A percentile compares a stretch with the other conserved stretches of the same genome.
These are phyloP conservation scores for Elgaria multicarinata DNA, from an alignment of 2,113 vertebrate species.

Conservation along the genomic window DNA sequence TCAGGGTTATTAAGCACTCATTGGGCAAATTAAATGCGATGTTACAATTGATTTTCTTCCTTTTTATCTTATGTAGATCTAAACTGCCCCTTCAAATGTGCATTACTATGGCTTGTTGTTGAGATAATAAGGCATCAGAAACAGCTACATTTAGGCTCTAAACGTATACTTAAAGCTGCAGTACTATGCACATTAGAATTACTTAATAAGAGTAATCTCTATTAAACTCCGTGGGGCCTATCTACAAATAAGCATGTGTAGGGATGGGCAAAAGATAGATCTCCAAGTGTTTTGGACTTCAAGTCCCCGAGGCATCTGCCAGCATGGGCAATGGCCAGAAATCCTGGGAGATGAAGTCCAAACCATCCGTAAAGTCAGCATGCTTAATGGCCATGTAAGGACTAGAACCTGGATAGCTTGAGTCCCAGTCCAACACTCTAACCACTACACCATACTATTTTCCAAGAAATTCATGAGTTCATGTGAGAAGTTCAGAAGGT, in stretches of 20 bases:
- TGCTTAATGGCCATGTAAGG: too few species aligned
- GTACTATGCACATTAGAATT: background rate
- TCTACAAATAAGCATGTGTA: background rate
- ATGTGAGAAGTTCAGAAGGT: background rate
- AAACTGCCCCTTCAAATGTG: background rate
- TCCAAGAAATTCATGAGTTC: too few species aligned
- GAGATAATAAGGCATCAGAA: background rate
- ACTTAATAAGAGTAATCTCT: background rate
- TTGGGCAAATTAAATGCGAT: background rate
- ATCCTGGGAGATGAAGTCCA: too few species aligned
- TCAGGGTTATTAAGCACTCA: background rate
- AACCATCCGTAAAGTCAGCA: too few species aligned
- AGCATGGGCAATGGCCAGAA: too few species aligned
- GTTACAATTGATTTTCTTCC: background rate
- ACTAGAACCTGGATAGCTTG: too few species aligned
- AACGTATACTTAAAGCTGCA: background rate
- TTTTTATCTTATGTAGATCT: background rate
- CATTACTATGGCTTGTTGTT: background rate
- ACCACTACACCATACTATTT: too few species aligned
- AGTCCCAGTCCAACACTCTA: too few species aligned
- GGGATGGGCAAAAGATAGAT: too few species aligned
- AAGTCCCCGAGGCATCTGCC: too few species aligned
- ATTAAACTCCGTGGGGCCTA: background rate
- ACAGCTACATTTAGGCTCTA: background rate
- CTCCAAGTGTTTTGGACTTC: too few species aligned